Conservation (phyloP, 1,140 invertebrate species). For the Aradophagus sp. region DNA sequence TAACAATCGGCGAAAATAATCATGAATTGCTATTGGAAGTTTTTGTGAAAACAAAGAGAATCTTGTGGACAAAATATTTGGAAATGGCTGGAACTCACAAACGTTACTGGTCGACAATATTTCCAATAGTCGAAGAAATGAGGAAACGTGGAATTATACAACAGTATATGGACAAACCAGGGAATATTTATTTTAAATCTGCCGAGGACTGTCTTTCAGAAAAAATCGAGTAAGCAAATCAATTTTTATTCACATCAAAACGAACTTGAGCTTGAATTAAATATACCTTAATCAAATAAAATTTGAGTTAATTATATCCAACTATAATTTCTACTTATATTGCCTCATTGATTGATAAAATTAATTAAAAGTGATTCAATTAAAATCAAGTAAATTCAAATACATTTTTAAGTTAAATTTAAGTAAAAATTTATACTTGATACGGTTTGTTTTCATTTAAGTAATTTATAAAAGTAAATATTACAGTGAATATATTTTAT, state of each 20-base stretch:
- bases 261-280: no score
- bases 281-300: no score
- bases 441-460: no score
- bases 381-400: no score
- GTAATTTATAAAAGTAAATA: no score
- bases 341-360: no score
- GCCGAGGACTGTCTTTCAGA: constrained; percentile 20
- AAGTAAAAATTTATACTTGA: no score
- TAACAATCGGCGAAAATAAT: background rate
- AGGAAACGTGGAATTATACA: background rate
- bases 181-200: constrained; percentile 20
- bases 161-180: background rate
- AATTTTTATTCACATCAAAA: background rate
- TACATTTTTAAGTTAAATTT: no score
- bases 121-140: constrained; percentile 5
- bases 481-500: no score
- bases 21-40: constrained; percentile 6
- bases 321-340: no score
- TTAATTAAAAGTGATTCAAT: no score
- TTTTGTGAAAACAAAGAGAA: constrained; percentile 3
- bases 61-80: constrained; percentile 1
- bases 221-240: constrained; percentile 14
- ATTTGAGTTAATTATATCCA: no score
- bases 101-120: constrained; percentile 1
- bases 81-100: constrained; percentile 1